Base-by-base conservation (phyloP, 2,797 vertebrate species). In the Myotis findleyi region DNA sequence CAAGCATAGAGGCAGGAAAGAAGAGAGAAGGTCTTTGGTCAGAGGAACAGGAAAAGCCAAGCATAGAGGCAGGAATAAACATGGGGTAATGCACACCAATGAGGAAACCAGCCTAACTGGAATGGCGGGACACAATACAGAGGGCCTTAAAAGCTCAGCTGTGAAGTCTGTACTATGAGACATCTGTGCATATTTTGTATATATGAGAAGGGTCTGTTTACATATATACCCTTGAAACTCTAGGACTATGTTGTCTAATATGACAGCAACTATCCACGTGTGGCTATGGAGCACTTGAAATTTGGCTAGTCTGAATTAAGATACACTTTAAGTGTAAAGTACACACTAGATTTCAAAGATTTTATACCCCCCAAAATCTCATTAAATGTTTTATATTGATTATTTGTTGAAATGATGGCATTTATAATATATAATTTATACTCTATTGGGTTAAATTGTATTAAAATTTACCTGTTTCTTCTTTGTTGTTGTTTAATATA, bases 71-170 rank as follows among this genome's bases (percentile, higher is more conserved):
- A 79, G 20, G 14, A 93, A 69, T 16, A 27, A 62, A 64, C 49
- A n/a, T 21, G 85, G 16, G 20, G 20, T 53, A 18, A 41, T 5
- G 16, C 62, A 20, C 16, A 55, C 12, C 36, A 64, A 21, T 17
- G n/a, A 91, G 53, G 49, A 90, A 27, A 73, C 3, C 17, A 41
- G 49, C 23, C 21, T 62, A 51, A 36, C 41, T 86, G 41, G n/a
- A 89, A 33, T 6, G 18, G 71, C 53, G 36, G 7, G 47, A 36
- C 25, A 30, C 11, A 49, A 66, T 83, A 41, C 0, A 64, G 66
- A 94, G 36, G 87, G 36, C 95, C 71, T 93, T 96, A 93, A 94
- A 96, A 93, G 90, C 76, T 94, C 80, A 87, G 51, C 87, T 77
- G 57, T 87, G 33, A 89, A 68, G 25, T 76, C 59, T 62, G 33